Conservation (phyloP, 2,113 vertebrate genomes). For the human region GRCh38 chr1:15345001-15345500, state of each 20-base stretch:
- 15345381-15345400: not conserved
- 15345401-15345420: conserved; percentile 70
- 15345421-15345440: conserved; percentile 12
- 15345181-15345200: conserved; percentile 74
- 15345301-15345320: fast-evolving
- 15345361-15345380: not conserved
- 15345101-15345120: conserved; percentile 71
- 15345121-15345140: conserved; percentile 51
- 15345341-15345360: not conserved
- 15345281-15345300: not conserved
- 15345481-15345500: conserved; percentile 72
- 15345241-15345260: not conserved
- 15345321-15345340: not conserved
- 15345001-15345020: not conserved
- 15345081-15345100: conserved; percentile 70
- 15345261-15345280: fast-evolving
- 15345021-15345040: not conserved
- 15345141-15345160: conserved; percentile 59
- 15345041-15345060: not conserved
- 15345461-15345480: conserved; percentile 61
- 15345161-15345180: conserved; percentile 65
- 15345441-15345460: conserved; percentile 66
- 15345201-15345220: fast-evolving
- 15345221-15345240: not conserved
- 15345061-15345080: not conserved